These are phyloP conservation scores for Phrynocephalus guinanensis DNA, from an alignment of 2,797 vertebrate genomes.

Conservation along the genomic window DNA sequence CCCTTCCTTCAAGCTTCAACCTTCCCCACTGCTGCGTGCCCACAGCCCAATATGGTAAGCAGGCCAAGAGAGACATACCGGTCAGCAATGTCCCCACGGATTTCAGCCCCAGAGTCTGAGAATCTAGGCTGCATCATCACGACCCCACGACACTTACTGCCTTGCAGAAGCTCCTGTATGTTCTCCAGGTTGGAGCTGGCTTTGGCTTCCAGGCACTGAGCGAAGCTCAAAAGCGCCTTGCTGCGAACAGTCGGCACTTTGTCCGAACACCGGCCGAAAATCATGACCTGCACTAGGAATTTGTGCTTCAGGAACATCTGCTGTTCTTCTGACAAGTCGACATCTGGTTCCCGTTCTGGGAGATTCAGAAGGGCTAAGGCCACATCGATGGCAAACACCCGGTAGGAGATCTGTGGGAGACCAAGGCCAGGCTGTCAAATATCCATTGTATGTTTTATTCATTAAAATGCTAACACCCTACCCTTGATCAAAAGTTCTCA, in stretches of 20 bases:
- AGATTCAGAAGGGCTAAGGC: slow-evolving; percentile 87
- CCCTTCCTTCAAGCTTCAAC: no score
- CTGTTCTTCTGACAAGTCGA: slow-evolving; percentile 73
- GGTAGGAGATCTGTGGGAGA: slow-evolving; percentile 80
- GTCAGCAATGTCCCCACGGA: background rate
- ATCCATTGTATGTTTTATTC: no score
- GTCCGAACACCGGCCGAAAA: slow-evolving; percentile 88
- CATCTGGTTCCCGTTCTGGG: slow-evolving; percentile 78
- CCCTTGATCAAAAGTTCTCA: no score
- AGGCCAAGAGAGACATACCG: background rate
- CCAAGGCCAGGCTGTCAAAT: slow-evolving; percentile 18
- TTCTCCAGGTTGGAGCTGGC: slow-evolving; percentile 74
- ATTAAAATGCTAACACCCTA: no score
- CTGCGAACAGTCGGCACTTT: slow-evolving; percentile 85
- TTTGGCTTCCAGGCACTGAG: slow-evolving; percentile 87
- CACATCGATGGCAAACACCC: slow-evolving; percentile 92
- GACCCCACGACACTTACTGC: slow-evolving; percentile 77
- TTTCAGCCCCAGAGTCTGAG: background rate
- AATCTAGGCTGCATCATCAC: background rate
- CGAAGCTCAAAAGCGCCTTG: slow-evolving; percentile 88
- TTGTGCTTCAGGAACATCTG: slow-evolving; percentile 83
- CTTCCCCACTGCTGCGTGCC: no score
- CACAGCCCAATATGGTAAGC: background rate
- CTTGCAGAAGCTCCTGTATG: slow-evolving; percentile 83
- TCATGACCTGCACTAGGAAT: slow-evolving; percentile 88